These are phyloP conservation scores for Montipora capitata DNA, from an alignment of 92 coral and sea anemone species.

Conservation along the genomic window DNA sequence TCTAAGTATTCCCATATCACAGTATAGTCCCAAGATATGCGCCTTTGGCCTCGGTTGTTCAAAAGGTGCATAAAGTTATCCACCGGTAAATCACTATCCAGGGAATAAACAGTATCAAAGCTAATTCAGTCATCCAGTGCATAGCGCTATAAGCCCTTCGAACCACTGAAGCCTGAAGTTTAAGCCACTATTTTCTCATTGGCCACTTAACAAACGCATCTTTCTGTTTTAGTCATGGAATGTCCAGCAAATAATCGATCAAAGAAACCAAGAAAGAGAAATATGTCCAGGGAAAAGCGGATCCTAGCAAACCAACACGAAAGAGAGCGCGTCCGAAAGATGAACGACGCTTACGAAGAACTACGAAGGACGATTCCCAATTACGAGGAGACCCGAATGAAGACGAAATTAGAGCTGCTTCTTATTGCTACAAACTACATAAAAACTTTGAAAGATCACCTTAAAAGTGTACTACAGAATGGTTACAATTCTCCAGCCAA, in stretches of 20 bases:
- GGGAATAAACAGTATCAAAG: too few species aligned
- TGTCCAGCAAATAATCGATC: background rate
- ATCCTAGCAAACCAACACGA: conserved; percentile 73
- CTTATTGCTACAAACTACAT: conserved; percentile 75
- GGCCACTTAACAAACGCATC: background rate
- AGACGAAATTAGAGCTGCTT: conserved; percentile 70
- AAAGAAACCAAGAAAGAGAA: conserved; percentile 34
- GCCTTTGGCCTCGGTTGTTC: too few species aligned
- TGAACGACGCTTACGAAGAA: conserved; percentile 78
- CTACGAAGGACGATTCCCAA: conserved; percentile 64
- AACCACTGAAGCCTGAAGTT: too few species aligned
- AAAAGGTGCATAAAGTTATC: too few species aligned
- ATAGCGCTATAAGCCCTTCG: too few species aligned
- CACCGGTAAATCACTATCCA: too few species aligned
- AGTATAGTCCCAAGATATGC: too few species aligned
- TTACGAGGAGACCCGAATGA: conserved; percentile 61
- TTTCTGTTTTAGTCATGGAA: conserved; percentile 31
- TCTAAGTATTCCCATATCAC: too few species aligned
- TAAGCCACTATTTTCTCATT: background rate
- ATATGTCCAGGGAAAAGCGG: conserved; percentile 57
- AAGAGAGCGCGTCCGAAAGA: conserved; percentile 79
- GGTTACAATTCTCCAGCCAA: conserved; percentile 12
- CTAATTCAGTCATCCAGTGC: too few species aligned
- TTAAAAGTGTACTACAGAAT: conserved; percentile 3
- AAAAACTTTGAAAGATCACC: conserved; percentile 54